Base-by-base conservation (phyloP, 2,797 vertebrate species). In the Lacerta viridis region DNA sequence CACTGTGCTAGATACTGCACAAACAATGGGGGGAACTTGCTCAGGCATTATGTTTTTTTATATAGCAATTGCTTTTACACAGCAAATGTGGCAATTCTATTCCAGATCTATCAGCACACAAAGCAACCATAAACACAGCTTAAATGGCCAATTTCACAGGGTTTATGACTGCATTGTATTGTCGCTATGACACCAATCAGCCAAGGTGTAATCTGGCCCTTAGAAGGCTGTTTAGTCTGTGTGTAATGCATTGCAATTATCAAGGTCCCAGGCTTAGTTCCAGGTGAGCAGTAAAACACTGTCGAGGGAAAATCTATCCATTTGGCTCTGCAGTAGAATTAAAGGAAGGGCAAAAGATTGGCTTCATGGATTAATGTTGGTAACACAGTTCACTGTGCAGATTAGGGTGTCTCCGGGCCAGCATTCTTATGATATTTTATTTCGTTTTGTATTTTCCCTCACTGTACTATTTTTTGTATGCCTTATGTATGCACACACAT, bases 91-190 rank as follows among this genome's bases (percentile, higher is more conserved):
- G 71, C 79, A 89, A n/a, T 89, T 89, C 84, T 77, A 36, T 82
- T 82, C 88, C 80, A 89, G 78, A 89, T 86, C 79, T 86, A 89
- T 89, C 88, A 86, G 78, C 61, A 69, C 88, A 82, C 88, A 86
- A 89, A 89, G 84, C 84, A 89, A 86, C 88, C 84, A 89, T 89
- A 89, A 89, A 89, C 88, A 86, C 88, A 86, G 78, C 29, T 89
- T 89, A 89, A 86, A 89, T 89, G 88, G 88, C 88, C 88, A 89
- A 89, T 89, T 89, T 89, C 84, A 89, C 84, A 86, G 71, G 72
- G 88, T 89, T 89, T 89, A 86, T 85, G 84, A 82, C 88, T 76
- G 71, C 88, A 86, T 89, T 89, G 84, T 89, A 82, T 82, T 89
- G 88, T 82, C 88, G 46, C 84, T 89, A 86, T 89, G 88, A 89